These are phyloP conservation scores for Sparidentex hasta DNA, from an alignment of 2,797 vertebrate species.

Conservation along the genomic window DNA sequence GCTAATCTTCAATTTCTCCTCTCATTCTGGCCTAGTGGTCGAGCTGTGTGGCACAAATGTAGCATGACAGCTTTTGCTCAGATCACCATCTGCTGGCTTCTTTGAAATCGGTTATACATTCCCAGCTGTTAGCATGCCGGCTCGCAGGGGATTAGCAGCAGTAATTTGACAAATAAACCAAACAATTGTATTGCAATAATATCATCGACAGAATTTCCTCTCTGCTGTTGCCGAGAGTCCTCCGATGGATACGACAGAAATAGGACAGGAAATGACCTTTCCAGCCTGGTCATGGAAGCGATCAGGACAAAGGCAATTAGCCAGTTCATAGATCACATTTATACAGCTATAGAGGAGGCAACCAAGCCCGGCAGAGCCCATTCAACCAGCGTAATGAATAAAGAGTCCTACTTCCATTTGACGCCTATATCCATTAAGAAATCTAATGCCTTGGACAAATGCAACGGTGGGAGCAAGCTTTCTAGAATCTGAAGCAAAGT, in stretches of 20 bases:
- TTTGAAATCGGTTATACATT: constrained; percentile 61
- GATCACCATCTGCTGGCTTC: constrained; percentile 67
- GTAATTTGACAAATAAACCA: constrained; percentile 70
- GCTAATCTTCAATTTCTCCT: constrained; percentile 41
- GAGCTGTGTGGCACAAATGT: constrained; percentile 59
- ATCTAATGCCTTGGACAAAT: constrained; percentile 50
- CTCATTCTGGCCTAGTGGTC: constrained; percentile 38
- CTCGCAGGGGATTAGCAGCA: constrained; percentile 49
- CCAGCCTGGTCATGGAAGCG: constrained; percentile 62
- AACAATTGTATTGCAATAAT: constrained; percentile 54
- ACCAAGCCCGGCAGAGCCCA: constrained; percentile 65
- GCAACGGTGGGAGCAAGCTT: constrained; percentile 13
- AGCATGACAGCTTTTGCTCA: constrained; percentile 46
- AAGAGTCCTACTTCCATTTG: constrained; percentile 58
- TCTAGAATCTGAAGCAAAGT: constrained; percentile 18
- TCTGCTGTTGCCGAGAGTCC: constrained; percentile 33
- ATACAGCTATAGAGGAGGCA: constrained; percentile 70
- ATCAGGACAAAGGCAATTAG: constrained; percentile 81
- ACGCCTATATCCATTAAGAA: constrained; percentile 60
- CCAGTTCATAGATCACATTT: constrained; percentile 80
- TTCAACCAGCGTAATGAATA: constrained; percentile 67
- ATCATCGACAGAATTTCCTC: constrained; percentile 46
- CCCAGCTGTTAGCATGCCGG: constrained; percentile 70
- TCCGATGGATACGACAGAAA: constrained; percentile 53
- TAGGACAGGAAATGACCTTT: constrained; percentile 76